Base-by-base conservation (phyloP, 2,797 vertebrate genomes). In the Philypnodon macrostomus region DNA sequence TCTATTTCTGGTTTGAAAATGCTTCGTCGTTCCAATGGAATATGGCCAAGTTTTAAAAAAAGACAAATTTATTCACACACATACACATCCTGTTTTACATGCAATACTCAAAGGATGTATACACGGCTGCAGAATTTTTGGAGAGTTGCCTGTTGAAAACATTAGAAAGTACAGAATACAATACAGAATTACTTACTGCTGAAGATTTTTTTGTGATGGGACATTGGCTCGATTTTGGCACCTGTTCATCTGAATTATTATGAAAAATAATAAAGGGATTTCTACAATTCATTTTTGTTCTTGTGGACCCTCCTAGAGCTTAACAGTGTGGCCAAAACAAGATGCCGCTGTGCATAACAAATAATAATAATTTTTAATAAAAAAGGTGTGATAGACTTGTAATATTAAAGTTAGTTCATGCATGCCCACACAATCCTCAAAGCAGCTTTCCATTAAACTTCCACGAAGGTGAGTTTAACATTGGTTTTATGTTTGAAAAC, bases 381-480 rank as follows among this genome's bases (percentile, higher is more conserved):
- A 33, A 68, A 39, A 67, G 7, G 24, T 19, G 32, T 55, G 70
- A 74, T 21, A 15, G n/a, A 41, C 29, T 49, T 18, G 21, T 15
- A 34, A 65, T 65, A 64, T 76, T 58, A 59, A 38, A 58, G 40
- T 55, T 26, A 50, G 59, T 10, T 29, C 56, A 63, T 57, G 42
- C 47, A 54, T 49, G 29, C 32, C 24, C 48, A 56, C 63, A 56
- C 78, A 86, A 67, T 79, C 69, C 79, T 79, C 73, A 72, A 80
- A 81, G 68, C 69, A 65, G 67, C 84, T 81, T n/a, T n/a, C n/a
- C n/a, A n/a, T n/a, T n/a, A n/a, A n/a, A n/a, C n/a, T 83, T 63
- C 69, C 64, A 71, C 23, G 32, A 72, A 83, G 79, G 80, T 85
- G 72, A 64, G 60, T 77, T 83, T 84, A 80, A 67, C 72, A 56